Conservation (phyloP, 2,888 invertebrate species). For the Kryphioiulus occultus region DNA sequence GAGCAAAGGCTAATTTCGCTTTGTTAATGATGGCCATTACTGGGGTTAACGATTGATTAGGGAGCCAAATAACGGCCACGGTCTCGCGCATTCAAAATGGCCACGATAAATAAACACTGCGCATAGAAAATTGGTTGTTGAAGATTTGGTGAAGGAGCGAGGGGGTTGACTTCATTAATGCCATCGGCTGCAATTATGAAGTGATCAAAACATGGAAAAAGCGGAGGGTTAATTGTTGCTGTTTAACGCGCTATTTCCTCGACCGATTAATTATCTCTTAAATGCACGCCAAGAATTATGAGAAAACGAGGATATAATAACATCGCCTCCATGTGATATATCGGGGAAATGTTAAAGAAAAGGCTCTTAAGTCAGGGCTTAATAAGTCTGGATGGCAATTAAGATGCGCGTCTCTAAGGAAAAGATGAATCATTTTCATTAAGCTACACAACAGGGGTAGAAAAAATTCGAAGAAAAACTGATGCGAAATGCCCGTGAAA, state of each 20-base stretch:
- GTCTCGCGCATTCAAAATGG: background rate
- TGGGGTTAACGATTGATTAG: background rate
- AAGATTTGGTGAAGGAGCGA: background rate
- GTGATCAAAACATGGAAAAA: constrained; percentile 19
- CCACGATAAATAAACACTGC: background rate
- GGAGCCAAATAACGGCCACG: background rate
- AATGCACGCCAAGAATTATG: background rate
- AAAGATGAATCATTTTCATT: constrained; percentile 6
- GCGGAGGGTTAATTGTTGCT: background rate
- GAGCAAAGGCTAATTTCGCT: background rate
- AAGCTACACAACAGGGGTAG: background rate
- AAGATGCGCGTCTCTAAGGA: background rate
- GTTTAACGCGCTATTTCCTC: constrained; percentile 16
- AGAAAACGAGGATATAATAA: constrained; percentile 10
- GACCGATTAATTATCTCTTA: constrained; percentile 10
- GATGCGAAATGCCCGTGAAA: background rate
- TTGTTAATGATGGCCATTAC: constrained; percentile 7
- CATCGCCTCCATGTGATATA: background rate
- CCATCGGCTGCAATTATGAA: constrained; percentile 16
- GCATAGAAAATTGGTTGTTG: background rate
- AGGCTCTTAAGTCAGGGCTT: background rate
- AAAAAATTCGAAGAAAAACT: background rate
- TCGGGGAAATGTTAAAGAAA: background rate
- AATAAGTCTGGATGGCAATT: background rate
- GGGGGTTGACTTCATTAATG: constrained; percentile 7